Percentiles rank a stretch among this genome's conserved stretches.
These are phyloP conservation scores for Emydoidea blandingii DNA, from an alignment of 2,797 vertebrate species.

Conservation along the genomic window DNA sequence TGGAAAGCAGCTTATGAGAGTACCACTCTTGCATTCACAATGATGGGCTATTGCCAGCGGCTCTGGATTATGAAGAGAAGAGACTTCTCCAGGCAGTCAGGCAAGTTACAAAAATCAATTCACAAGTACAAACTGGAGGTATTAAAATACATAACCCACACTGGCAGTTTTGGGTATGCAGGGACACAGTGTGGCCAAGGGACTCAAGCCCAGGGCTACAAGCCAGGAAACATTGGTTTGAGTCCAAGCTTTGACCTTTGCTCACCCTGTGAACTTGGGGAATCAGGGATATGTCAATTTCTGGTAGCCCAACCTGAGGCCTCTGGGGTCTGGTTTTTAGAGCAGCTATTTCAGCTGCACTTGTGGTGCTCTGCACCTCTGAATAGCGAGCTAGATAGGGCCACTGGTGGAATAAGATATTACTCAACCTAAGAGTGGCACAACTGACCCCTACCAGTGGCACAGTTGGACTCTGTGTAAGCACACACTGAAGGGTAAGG, in stretches of 20 bases:
- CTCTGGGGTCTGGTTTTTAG: background rate
- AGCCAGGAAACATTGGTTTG: background rate
- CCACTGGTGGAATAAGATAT: background rate
- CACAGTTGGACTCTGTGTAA: background rate
- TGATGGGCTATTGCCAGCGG: accelerated
- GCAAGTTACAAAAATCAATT: background rate
- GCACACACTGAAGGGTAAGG: background rate
- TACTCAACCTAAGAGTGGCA: background rate
- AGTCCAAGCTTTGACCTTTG: accelerated
- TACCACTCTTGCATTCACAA: accelerated
- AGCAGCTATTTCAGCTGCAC: accelerated
- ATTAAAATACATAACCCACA: accelerated
- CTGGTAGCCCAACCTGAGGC: accelerated
- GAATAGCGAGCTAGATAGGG: background rate
- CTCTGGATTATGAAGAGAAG: background rate
- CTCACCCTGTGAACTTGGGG: background rate
- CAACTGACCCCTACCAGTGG: background rate
- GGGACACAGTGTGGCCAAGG: background rate
- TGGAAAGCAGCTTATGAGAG: background rate
- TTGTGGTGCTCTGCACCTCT: background rate
- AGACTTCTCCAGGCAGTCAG: background rate
- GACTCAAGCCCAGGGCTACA: background rate
- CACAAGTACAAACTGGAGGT: background rate
- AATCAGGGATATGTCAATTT: background rate
- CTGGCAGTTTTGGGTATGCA: background rate